Conservation (phyloP, 2,797 vertebrate species). For the Steatocranus sp. region DNA sequence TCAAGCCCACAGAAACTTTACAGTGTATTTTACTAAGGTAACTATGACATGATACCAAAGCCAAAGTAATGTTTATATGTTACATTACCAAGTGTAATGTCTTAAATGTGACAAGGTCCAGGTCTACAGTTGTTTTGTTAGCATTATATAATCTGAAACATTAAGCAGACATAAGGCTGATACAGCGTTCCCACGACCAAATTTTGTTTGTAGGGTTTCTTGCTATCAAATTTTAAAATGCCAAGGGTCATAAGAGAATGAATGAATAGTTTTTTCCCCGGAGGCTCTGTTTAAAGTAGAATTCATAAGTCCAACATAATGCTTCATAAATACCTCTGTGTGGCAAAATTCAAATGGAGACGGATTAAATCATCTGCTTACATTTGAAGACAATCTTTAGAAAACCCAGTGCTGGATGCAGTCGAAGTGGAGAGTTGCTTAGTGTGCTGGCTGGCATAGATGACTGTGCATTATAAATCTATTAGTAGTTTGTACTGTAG, state of each 20-base stretch:
- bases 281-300: too few species aligned
- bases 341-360: not conserved
- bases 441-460: not conserved
- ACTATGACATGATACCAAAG: not conserved
- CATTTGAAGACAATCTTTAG: not conserved
- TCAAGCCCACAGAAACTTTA: not conserved
- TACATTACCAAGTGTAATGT: not conserved
- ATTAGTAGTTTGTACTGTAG: not conserved
- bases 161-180: not conserved
- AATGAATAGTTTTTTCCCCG: too few species aligned
- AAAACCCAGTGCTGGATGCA: not conserved
- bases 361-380: not conserved
- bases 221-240: not conserved
- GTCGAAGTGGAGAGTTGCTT: not conserved
- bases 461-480: not conserved
- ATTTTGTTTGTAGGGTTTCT: not conserved
- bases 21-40: not conserved
- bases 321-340: not conserved
- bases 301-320: too few species aligned
- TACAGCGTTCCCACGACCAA: not conserved
- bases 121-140: not conserved
- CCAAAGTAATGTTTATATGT: not conserved
- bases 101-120: not conserved
- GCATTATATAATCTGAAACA: not conserved
- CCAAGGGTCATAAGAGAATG: not conserved